phyloP scores from a whole-genome alignment of 2,888 invertebrate genomes.

The Norana najaformis region DNA sequence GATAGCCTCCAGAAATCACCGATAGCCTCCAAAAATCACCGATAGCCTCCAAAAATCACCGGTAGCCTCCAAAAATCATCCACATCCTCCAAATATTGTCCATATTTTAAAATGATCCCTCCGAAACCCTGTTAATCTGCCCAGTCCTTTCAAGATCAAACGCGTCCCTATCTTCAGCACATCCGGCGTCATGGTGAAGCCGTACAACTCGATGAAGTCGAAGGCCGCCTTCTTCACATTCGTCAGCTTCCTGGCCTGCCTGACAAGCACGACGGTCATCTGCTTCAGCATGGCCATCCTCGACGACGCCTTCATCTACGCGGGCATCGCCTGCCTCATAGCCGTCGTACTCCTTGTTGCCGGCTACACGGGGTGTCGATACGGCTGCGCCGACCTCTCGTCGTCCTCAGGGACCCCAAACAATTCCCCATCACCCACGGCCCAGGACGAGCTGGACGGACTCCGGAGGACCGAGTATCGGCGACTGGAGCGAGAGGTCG shows the following conservation, averaged over 20 bases:
- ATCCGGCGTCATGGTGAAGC: neutral
- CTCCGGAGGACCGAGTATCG: neutral
- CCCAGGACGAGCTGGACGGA: too few relatives aligned
- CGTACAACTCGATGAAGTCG: neutral
- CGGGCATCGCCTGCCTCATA: slow-evolving; percentile 18
- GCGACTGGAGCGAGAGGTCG: slow-evolving; percentile 8
- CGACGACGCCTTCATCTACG: slow-evolving; percentile 21
- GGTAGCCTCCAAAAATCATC: neutral
- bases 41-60: neutral
- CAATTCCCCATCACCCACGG: neutral
- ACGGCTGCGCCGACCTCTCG: neutral
- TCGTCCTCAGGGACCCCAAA: neutral
- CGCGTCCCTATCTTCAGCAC: too few relatives aligned
- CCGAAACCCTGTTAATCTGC: too few relatives aligned
- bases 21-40: too few relatives aligned
- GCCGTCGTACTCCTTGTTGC: neutral
- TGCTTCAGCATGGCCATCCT: slow-evolving; percentile 20
- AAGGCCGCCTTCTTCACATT: neutral
- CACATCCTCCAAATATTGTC: neutral
- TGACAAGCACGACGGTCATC: neutral
- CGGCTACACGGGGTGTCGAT: neutral
- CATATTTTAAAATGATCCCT: too few relatives aligned
- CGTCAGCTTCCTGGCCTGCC: neutral
- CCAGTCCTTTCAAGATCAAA: too few relatives aligned
- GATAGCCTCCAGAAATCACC: too few relatives aligned